phyloP scores from a whole-genome alignment of 2,113 vertebrate genomes.

The Nothoprocta pentlandii region DNA sequence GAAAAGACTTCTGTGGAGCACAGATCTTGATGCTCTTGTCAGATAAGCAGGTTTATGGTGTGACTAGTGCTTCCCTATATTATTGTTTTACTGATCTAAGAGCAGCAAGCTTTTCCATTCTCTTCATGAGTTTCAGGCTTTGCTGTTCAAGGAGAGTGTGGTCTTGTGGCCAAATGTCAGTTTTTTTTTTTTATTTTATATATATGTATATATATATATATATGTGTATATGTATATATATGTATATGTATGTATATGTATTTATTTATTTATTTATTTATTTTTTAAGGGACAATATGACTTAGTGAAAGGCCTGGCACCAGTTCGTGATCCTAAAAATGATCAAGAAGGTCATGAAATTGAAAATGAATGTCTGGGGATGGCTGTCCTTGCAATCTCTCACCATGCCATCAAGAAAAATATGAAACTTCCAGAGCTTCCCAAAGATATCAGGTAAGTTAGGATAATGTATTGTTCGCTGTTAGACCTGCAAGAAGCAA shows the following conservation, averaged over 20 bases:
- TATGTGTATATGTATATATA: no score
- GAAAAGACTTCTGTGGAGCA: background rate
- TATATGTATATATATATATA: no score
- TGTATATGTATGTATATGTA: no score
- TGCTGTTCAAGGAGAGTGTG: background rate
- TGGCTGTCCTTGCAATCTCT: constrained; percentile 96
- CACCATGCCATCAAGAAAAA: constrained; percentile 85
- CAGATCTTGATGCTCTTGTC: background rate
- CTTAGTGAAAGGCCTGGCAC: constrained; percentile 89
- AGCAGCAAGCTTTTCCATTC: background rate
- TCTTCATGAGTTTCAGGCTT: background rate
- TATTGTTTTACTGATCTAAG: background rate
- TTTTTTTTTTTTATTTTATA: background rate
- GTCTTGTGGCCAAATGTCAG: background rate
- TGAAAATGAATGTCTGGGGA: constrained; percentile 96
- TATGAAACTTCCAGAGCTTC: constrained; percentile 78
- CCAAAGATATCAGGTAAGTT: constrained; percentile 88
- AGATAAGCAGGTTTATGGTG: background rate
- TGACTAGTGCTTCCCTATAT: background rate
- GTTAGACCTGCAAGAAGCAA: background rate
- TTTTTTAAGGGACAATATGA: constrained; percentile 89
- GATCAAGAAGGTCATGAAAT: constrained; percentile 92
- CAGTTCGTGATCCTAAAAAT: constrained; percentile 83
- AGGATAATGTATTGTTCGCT: background rate
- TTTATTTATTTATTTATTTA: no score